phyloP scores from a whole-genome alignment of 2,113 vertebrate species.

The Lamprotornis superbus region DNA sequence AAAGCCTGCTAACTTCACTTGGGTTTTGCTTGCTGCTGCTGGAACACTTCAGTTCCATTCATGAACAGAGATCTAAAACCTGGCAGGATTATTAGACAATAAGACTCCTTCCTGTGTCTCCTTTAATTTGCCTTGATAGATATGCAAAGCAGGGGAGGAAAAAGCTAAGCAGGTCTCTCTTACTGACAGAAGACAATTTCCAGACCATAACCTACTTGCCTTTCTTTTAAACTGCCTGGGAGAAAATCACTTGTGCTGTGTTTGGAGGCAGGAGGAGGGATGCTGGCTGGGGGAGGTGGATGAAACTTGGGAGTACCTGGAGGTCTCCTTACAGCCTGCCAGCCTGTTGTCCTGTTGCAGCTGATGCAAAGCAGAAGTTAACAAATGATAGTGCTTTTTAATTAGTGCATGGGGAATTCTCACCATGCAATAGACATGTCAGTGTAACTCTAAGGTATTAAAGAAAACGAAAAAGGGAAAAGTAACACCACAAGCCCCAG shows the following conservation, averaged over 20 bases:
- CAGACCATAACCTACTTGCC: neutral
- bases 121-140: constrained; percentile 56
- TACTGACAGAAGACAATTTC: constrained; percentile 38
- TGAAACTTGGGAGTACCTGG: neutral
- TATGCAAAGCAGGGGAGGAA: constrained; percentile 23
- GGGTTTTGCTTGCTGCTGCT: neutral
- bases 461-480: neutral
- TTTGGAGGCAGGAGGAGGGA: neutral
- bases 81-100: constrained; percentile 23
- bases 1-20: neutral
- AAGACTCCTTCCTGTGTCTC: constrained; percentile 26
- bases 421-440: neutral
- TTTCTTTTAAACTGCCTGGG: neutral
- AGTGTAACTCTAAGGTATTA: neutral
- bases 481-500: neutral
- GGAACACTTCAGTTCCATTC: neutral
- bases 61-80: neutral
- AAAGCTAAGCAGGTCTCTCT: constrained; percentile 33
- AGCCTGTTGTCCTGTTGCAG: neutral
- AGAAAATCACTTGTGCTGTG: neutral
- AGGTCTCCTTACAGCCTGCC: neutral
- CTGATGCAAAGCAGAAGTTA: constrained; percentile 10
- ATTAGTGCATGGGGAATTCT: constrained; percentile 30
- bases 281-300: neutral
- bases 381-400: constrained; percentile 46